Conservation (phyloP, 2,113 vertebrate species). For the Zosterops hypoxanthus region DNA sequence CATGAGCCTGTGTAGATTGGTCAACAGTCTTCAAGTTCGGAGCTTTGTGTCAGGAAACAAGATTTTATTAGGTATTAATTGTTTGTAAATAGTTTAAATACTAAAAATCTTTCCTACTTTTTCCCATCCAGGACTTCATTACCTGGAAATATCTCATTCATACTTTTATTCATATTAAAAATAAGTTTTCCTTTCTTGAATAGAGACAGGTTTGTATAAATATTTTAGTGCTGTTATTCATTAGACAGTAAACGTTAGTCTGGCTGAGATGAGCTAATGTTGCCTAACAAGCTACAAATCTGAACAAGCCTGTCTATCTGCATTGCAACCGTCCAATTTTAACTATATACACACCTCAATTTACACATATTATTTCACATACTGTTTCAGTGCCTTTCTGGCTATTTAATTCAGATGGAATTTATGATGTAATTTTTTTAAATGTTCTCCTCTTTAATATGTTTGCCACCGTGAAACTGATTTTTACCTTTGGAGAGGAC, state of each 20-base stretch:
- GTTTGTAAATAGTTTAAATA: no score
- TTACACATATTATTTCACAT: neutral
- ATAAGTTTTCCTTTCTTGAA: neutral
- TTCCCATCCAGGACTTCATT: neutral
- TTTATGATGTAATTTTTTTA: neutral
- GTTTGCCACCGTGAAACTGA: neutral
- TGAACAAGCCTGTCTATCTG: neutral
- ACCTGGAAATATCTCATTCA: neutral
- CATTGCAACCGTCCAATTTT: neutral
- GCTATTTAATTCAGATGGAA: neutral
- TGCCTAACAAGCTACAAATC: neutral
- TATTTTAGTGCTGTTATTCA: neutral
- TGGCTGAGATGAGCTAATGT: neutral
- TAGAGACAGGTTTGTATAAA: neutral
- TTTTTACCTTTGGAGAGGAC: neutral
- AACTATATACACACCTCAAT: neutral
- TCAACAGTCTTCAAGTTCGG: neutral
- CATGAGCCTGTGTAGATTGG: neutral
- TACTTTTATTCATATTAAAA: neutral
- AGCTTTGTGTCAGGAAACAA: neutral
- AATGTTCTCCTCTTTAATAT: neutral
- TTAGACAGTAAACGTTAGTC: neutral
- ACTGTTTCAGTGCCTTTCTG: neutral
- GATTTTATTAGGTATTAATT: neutral
- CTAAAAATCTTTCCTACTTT: neutral